These are phyloP conservation scores for Urosaurus nigricauda DNA, from an alignment of 2,797 vertebrate species.

Conservation along the genomic window DNA sequence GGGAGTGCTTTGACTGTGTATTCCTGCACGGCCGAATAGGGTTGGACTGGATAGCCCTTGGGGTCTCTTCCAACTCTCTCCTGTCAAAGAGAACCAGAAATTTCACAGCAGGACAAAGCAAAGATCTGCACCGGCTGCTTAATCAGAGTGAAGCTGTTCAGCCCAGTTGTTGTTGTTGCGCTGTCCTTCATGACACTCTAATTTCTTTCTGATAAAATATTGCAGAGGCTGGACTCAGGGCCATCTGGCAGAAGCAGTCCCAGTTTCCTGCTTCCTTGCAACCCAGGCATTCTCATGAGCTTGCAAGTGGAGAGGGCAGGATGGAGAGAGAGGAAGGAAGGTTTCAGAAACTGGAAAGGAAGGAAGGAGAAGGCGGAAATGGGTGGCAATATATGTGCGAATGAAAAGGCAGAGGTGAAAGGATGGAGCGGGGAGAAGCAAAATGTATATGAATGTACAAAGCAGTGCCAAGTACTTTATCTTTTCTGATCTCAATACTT, in stretches of 20 bases:
- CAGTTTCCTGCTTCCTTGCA: constrained; percentile 68
- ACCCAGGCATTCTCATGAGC: constrained; percentile 9
- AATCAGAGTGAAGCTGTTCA: constrained; percentile 60
- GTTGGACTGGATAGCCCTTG: no score
- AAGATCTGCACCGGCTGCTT: constrained; percentile 64
- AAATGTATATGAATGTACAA: background rate
- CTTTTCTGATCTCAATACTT: rapidly evolving
- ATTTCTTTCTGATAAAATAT: constrained; percentile 73
- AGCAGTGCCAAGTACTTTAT: rapidly evolving
- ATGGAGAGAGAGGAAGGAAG: background rate
- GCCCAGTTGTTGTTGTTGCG: background rate
- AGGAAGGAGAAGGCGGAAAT: background rate
- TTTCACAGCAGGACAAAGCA: constrained; percentile 67
- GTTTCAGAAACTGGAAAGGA: background rate
- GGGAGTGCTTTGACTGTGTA: no score
- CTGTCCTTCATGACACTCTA: constrained; percentile 33
- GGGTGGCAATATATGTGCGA: rapidly evolving
- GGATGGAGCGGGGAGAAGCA: background rate
- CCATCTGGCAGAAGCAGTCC: constrained; percentile 71
- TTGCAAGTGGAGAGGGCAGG: background rate
- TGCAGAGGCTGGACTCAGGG: constrained; percentile 68
- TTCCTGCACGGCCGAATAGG: no score
- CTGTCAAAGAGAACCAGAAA: constrained; percentile 42
- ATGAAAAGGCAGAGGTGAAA: background rate
- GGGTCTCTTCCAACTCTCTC: background rate